Base-by-base conservation (phyloP, 35 echinoderm and acorn worm species). In the Ophioderma brevispina region DNA sequence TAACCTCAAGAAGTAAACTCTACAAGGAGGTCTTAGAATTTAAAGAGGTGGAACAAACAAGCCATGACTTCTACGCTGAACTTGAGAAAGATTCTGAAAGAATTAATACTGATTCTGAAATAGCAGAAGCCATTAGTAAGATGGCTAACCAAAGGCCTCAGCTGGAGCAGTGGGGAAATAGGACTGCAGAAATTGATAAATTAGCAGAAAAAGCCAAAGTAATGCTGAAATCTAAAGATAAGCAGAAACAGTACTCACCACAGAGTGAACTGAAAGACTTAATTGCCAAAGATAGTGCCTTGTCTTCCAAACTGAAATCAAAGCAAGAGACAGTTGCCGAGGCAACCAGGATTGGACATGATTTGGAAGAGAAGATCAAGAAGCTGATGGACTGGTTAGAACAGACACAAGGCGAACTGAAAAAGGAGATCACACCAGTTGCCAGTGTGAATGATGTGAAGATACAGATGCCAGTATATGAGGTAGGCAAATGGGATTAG, bases 141-240 rank as follows among this genome's bases (percentile, higher is more conserved):
- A 77, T 88, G 33, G 14, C 41, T 13, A 70, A 59, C 5, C 18
- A 89, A 34, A 59, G 40, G 28, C 80, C 85, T 14, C 23, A 77
- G n/a, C 39, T 78, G 39, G 80, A 76, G 0, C 25, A 93, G 39
- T 84, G 85, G 79, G 39, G 50, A 25, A 38, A 75, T 37, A 88
- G 79, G 39, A 89, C 33, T 13, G 76, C 55, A 23, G 76, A 88
- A 33, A 43, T 93, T 46, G 70, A 89, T 43, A 81, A 76, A 38
- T 59, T 82, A 35, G 81, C 90, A 75, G 40, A 85, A 55, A 83
- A 50, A 19, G 79, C 90, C 34, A 78, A 86, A 28, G 64, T 86
- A 38, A 55, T 32, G 15, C 59, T 85, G 59, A 91, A 78, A 42
- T 34, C n/a, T 38, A 18, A 86, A 38, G 33, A 86, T 86, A 37